These are phyloP conservation scores for Carduelis carduelis DNA, from an alignment of 2,797 vertebrate genomes.

Conservation along the genomic window DNA sequence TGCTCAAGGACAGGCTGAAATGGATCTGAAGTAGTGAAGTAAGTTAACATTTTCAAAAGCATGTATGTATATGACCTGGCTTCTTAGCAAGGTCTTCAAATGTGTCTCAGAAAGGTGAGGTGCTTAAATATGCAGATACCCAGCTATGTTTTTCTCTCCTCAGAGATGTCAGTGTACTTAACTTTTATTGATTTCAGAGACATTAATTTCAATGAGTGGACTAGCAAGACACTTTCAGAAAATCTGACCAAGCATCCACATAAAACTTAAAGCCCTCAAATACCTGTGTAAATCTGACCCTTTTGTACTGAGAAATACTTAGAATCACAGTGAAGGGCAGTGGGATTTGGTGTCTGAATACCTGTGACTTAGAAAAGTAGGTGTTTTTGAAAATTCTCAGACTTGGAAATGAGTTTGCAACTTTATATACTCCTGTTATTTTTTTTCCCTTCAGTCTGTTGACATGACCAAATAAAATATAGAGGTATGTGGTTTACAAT, in stretches of 20 bases:
- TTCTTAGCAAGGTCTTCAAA: not conserved
- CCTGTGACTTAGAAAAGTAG: not conserved
- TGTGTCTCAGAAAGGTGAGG: not conserved
- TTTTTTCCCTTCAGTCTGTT: not conserved
- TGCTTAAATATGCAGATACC: not conserved
- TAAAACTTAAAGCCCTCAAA: not conserved
- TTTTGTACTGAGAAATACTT: not conserved
- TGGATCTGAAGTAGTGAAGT: not conserved
- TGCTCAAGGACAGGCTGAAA: not conserved
- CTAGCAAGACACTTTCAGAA: not conserved
- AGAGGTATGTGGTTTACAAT: not conserved
- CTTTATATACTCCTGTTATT: not conserved
- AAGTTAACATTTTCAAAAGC: not conserved
- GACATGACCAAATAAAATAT: not conserved
- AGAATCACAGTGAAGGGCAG: not conserved
- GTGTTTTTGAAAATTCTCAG: not conserved
- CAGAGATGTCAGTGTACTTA: slow-evolving; percentile 13
- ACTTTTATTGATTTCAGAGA: slow-evolving; percentile 2
- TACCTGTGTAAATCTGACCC: not conserved
- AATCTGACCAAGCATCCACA: not conserved
- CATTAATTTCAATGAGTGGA: not conserved
- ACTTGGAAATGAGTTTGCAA: not conserved
- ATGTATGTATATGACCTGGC: not conserved
- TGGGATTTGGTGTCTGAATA: not conserved
- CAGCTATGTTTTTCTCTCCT: not conserved